These are phyloP conservation scores for Sus scrofa DNA, from an alignment of 2,113 vertebrate species.

Conservation along the genomic window DNA sequence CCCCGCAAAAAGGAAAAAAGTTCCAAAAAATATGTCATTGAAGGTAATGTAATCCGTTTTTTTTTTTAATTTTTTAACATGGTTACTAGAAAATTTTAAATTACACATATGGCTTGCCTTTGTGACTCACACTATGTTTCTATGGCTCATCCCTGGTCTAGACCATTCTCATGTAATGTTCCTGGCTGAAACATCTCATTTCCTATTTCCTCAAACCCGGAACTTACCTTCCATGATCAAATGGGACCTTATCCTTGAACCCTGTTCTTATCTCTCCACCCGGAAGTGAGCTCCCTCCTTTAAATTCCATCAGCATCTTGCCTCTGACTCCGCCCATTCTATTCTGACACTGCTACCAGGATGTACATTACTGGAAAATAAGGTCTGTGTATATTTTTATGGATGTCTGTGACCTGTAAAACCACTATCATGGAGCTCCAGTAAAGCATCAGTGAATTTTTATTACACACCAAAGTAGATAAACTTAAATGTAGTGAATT, in stretches of 20 bases:
- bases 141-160: background rate
- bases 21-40: background rate
- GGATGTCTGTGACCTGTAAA: background rate
- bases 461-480: background rate
- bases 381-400: background rate
- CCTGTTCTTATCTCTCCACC: background rate
- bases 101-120: background rate
- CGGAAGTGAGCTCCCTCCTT: background rate
- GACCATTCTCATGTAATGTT: background rate
- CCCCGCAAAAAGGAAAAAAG: too few relatives aligned
- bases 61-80: slow-evolving; percentile 35
- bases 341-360: background rate
- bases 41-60: background rate
- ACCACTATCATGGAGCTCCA: background rate
- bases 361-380: background rate
- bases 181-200: background rate
- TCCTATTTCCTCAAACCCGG: background rate
- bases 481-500: background rate
- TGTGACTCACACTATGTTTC: background rate
- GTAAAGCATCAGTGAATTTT: background rate
- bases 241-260: background rate
- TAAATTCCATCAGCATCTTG: background rate
- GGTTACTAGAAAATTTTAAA: background rate
- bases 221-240: background rate
- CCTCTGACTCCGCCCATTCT: background rate